phyloP scores from a whole-genome alignment of 2,797 vertebrate genomes.

The Parambassis ranga region DNA sequence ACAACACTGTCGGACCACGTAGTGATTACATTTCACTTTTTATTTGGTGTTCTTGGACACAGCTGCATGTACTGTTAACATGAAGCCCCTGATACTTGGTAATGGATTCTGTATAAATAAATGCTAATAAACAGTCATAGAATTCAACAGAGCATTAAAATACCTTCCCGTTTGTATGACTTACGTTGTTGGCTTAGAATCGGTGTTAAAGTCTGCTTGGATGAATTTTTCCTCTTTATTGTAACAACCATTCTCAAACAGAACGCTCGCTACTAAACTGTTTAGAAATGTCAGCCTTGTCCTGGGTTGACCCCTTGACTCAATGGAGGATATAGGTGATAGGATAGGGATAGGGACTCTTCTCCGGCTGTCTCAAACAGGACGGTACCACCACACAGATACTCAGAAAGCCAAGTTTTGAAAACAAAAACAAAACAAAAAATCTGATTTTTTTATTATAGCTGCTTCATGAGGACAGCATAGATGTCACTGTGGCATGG shows the following conservation, averaged over 20 bases:
- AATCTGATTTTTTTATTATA: no score
- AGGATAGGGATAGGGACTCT: no score
- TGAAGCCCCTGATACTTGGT: neutral
- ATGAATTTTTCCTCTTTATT: neutral
- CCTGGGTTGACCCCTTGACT: no score
- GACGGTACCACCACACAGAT: no score
- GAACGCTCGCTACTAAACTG: no score
- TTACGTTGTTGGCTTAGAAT: neutral
- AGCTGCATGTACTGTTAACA: neutral
- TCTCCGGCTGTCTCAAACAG: no score
- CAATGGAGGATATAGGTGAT: no score
- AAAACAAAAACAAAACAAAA: no score
- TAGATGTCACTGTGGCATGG: no score
- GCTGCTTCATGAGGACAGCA: no score
- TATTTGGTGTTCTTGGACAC: conserved; percentile 25
- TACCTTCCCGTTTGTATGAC: neutral
- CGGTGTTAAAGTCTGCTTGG: neutral
- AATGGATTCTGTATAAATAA: neutral
- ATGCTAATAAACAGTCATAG: neutral
- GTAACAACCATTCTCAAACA: neutral
- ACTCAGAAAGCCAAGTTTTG: no score
- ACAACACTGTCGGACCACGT: neutral
- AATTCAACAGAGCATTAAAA: neutral
- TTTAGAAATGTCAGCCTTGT: no score
- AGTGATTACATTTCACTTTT: neutral